Base-by-base conservation (phyloP, 2,888 invertebrate species). In the Aphidius colemani region DNA sequence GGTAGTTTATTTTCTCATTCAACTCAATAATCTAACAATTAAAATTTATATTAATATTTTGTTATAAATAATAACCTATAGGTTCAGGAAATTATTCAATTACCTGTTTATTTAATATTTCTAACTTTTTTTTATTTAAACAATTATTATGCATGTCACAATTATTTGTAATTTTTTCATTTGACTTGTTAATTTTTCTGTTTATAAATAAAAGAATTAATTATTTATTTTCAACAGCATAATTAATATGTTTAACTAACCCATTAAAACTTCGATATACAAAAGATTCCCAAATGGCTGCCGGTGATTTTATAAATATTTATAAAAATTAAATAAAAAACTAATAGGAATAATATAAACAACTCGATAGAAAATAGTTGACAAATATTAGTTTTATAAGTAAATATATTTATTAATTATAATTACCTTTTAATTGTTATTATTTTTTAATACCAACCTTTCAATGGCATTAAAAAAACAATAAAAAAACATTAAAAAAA, bases 1-100 rank as follows among this genome's bases (percentile, higher is more conserved):
- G 77, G 53, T 80, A 75, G 66, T 77, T 77, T 18, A 86, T 77
- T 43, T 83, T 83, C 68, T 82, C 77, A 70, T 83, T 84, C 10
- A 86, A 75, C 56, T 81, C 79, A 58, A 79, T 77, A 64, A 86
- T 78, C 81, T 86, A 84, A 30, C 74, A 70, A 55, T 3, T 44
- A 9, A 8, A 18, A 9, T 44, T 2, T 18, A 9, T 3, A 7
- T 48, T 48, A 30, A 3, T 30, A 30, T 30, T 41, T 66, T 7
- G 7, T 50, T 59, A 9, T 69, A 76, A 76, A 69, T 76, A 69
- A 49, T 57, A 30, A 39, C 57, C 46, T 49, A 59, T 40, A 50
- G 9, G n/a, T n/a, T n/a, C n/a, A n/a, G n/a, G n/a, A n/a, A 53
- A 30, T 53, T 4, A 53, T 45, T 53, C 51, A 43, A 13, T 51